Evolutionary conservation across 2,888 invertebrate genomes (phyloP).

Genomic region (Habrosyne pyritoides): DNA sequence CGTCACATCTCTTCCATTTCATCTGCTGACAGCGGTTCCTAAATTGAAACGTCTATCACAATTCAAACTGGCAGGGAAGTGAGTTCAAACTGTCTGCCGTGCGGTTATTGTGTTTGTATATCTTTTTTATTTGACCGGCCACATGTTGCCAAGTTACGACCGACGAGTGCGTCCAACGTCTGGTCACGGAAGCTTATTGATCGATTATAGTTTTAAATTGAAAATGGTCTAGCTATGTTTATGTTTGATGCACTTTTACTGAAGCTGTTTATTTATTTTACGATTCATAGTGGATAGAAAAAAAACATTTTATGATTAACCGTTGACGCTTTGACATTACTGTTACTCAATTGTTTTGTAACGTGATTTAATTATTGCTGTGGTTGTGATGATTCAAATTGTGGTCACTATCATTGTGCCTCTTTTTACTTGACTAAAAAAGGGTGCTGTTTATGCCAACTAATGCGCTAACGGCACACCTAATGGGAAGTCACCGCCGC

Average conservation of each 20-base stretch:
- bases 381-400: background rate
- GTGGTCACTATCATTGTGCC: too few relatives aligned
- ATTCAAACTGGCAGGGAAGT: background rate
- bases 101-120: background rate
- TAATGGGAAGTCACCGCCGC: too few relatives aligned
- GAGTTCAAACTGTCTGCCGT: background rate
- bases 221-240: conserved; percentile 9
- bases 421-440: too few relatives aligned
- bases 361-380: background rate
- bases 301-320: background rate
- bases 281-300: too few relatives aligned
- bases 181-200: conserved; percentile 27
- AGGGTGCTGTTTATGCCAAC: too few relatives aligned
- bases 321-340: background rate
- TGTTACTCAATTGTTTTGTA: background rate
- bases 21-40: background rate
- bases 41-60: background rate
- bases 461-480: too few relatives aligned
- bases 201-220: conserved; percentile 33
- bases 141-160: conserved; percentile 7
- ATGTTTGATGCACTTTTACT: background rate
- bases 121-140: background rate
- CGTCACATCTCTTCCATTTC: background rate
- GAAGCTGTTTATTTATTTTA: too few relatives aligned
- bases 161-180: conserved; percentile 11